Conservation (phyloP, 2,113 vertebrate genomes). For the Gavia stellata region DNA sequence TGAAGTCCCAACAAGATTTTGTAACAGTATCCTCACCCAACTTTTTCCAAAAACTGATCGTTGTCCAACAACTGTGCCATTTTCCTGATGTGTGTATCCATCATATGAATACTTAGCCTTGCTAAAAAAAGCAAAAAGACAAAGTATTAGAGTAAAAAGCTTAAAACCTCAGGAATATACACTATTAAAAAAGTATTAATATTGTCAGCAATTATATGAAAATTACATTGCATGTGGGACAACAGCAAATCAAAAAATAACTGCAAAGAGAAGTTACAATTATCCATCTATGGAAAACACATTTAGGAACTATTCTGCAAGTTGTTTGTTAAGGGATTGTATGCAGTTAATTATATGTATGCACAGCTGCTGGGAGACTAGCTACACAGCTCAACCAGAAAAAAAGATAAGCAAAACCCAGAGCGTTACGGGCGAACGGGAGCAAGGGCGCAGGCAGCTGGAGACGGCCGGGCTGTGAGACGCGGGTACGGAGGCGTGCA, state of each 20-base stretch:
- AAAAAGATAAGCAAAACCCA: not conserved
- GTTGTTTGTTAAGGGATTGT: not conserved
- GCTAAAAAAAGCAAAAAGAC: not conserved
- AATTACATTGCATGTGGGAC: not conserved
- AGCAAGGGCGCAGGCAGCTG: not conserved
- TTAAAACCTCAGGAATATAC: not conserved
- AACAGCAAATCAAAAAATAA: not conserved
- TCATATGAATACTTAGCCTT: not conserved
- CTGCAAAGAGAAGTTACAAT: not conserved
- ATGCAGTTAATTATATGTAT: not conserved
- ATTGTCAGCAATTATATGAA: not conserved
- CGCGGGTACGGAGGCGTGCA: fast-evolving
- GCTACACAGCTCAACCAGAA: not conserved
- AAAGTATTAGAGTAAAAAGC: not conserved
- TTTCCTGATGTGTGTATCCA: not conserved
- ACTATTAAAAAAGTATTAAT: not conserved
- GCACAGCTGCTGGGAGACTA: not conserved
- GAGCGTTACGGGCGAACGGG: fast-evolving
- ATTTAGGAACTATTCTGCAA: not conserved
- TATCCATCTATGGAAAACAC: not conserved
- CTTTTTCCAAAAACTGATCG: slow-evolving; percentile 11
- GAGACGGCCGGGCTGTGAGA: not conserved
- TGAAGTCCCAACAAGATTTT: not conserved
- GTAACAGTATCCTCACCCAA: slow-evolving; percentile 31
- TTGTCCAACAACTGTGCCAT: not conserved